Evolutionary conservation across 1,140 invertebrate genomes (phyloP).

Genomic region (fruit fly (Drosophila melanogaster)): Release_6_plus_ISO1_MT NT_033777.3:12173501-12174000

Average conservation of each 20-base stretch:
- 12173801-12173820: conserved; percentile 79
- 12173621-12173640: conserved; percentile 43
- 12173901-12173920: conserved; percentile 81
- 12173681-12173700: conserved; percentile 1
- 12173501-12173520: conserved; percentile 43
- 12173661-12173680: conserved; percentile 41
- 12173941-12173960: conserved; percentile 44
- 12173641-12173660: conserved; percentile 49
- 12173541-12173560: conserved; percentile 43
- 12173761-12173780: conserved; percentile 73
- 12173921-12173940: conserved; percentile 63
- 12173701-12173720: conserved; percentile 3
- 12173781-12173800: conserved; percentile 62
- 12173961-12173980: conserved; percentile 37
- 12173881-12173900: conserved; percentile 40
- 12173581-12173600: conserved; percentile 60
- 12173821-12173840: conserved; percentile 69
- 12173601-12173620: conserved; percentile 24
- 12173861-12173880: conserved; percentile 1
- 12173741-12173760: conserved; percentile 10
- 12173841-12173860: not conserved
- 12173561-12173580: conserved; percentile 15
- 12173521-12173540: conserved; percentile 71
- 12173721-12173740: conserved; percentile 4
- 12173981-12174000: conserved; percentile 37